Evolutionary conservation across 2,888 invertebrate species (phyloP).

Genomic region (Suillia variegata): DNA sequence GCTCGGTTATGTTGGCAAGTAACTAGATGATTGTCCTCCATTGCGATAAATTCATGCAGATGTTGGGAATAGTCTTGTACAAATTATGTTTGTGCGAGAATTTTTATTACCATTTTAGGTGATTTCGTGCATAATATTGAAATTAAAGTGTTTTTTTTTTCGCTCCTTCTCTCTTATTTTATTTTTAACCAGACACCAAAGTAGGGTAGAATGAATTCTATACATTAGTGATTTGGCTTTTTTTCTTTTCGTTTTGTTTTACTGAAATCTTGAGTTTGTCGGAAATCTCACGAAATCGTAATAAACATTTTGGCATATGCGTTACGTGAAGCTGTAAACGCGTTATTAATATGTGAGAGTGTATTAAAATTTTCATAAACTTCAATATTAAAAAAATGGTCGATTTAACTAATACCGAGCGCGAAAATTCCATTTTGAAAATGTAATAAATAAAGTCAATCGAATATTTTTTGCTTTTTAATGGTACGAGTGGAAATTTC

Average conservation of each 20-base stretch:
- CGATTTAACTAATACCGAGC: too few relatives aligned
- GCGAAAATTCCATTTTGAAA: too few relatives aligned
- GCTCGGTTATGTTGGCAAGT: neutral
- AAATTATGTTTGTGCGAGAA: slow-evolving; percentile 44
- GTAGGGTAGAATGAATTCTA: too few relatives aligned
- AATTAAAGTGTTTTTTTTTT: slow-evolving; percentile 14
- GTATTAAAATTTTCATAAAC: too few relatives aligned
- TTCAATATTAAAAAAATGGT: too few relatives aligned
- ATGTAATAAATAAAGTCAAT: too few relatives aligned
- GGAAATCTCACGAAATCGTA: slow-evolving; percentile 53
- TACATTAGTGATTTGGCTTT: too few relatives aligned
- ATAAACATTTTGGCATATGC: slow-evolving; percentile 36
- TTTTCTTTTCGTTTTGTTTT: slow-evolving; percentile 2
- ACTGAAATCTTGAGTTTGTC: slow-evolving; percentile 39
- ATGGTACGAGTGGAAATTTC: too few relatives aligned
- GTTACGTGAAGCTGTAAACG: neutral
- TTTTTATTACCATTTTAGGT: slow-evolving; percentile 48
- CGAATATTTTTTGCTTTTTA: too few relatives aligned
- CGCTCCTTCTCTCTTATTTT: neutral
- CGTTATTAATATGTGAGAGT: too few relatives aligned
- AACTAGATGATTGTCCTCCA: neutral
- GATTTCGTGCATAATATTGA: slow-evolving; percentile 38
- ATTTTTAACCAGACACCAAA: too few relatives aligned
- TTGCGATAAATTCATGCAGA: slow-evolving; percentile 28
- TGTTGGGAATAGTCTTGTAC: slow-evolving; percentile 28